Evolutionary conservation across 2,888 invertebrate species (phyloP), one percentile per base, ranked within the genome.

Genomic region (Caenorhabditis afra): DNA sequence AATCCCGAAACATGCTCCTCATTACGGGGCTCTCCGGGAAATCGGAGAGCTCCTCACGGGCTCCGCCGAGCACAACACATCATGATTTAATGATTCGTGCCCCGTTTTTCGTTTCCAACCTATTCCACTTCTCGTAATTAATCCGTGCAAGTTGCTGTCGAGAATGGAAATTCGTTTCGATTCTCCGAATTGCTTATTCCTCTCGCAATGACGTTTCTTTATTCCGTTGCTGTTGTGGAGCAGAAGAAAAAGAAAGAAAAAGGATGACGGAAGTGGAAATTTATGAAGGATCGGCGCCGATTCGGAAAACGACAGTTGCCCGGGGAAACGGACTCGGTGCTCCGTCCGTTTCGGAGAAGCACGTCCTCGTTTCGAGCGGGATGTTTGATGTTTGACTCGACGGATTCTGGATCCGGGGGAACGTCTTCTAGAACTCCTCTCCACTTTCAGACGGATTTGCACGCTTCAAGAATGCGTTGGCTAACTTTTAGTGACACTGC

Each of bases 1-100:
- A 55, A 55, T 39, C 35, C 35, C 55, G 55, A 55, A 55, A 55
- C 55, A 55, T 55, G 55, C 39, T 55, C 55, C 37, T 55, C 37
- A 55, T 37, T 16, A 29, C 29, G 29, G 29, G 29, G 29, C 29
- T 29, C 4, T 7, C 29, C 29, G 39, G 37, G 55, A 55, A 55
- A 55, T 55, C 55, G 16, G 55, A 55, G 55, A 55, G 39, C 16
- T 18, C 18, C n/a, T 11, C 39, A 10, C 7, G 18, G 29, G 55
- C 39, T 37, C 55, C 37, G 10, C 23, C 37, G 23, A 7, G 49
- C 52, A 23, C 52, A 16, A 11, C 55, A 55, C 55, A 55, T 55
- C 55, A 55, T 55, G 55, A 55, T 55, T 55, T 55, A 55, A 55
- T 55, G 55, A 55, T 55, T 29, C 29, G 29, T 7, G 10, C 10